These are phyloP conservation scores for Thripadectes ignobilis DNA, from an alignment of 2,797 vertebrate species.

Conservation along the genomic window DNA sequence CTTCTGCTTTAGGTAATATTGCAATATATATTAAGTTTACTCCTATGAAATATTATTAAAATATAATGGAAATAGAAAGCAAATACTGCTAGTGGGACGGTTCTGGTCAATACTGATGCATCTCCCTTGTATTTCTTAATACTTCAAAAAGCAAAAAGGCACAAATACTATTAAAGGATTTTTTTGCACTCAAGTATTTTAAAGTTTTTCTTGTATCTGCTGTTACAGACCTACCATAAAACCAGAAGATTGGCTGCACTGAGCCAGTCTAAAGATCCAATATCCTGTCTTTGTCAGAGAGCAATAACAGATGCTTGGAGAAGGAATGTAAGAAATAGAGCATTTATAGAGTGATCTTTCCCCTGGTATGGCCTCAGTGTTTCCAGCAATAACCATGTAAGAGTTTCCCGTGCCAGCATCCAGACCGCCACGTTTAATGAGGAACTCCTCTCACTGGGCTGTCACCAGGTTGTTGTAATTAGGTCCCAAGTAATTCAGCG, in stretches of 20 bases:
- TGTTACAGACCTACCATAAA: conserved; percentile 16
- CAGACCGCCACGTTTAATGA: conserved; percentile 37
- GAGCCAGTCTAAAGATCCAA: conserved; percentile 39
- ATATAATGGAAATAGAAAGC: neutral
- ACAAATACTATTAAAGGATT: neutral
- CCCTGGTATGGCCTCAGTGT: neutral
- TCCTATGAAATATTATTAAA: neutral
- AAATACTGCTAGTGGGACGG: neutral
- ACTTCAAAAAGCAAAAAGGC: neutral
- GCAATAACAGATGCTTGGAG: conserved; percentile 32
- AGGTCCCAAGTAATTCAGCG: neutral
- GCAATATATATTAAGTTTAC: neutral
- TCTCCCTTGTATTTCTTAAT: neutral
- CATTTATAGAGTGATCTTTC: conserved; percentile 45
- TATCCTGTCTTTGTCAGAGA: conserved; percentile 49
- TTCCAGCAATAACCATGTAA: conserved; percentile 33
- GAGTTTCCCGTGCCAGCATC: neutral
- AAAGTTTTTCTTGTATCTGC: neutral
- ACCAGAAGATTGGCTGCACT: neutral
- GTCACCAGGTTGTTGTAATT: conserved; percentile 53
- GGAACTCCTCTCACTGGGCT: neutral
- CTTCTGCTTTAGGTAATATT: neutral
- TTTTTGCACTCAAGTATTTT: neutral
- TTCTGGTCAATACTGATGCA: neutral
- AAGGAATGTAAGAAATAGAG: neutral